phyloP scores from a whole-genome alignment of 2,797 vertebrate species.

The Lates japonicus region DNA sequence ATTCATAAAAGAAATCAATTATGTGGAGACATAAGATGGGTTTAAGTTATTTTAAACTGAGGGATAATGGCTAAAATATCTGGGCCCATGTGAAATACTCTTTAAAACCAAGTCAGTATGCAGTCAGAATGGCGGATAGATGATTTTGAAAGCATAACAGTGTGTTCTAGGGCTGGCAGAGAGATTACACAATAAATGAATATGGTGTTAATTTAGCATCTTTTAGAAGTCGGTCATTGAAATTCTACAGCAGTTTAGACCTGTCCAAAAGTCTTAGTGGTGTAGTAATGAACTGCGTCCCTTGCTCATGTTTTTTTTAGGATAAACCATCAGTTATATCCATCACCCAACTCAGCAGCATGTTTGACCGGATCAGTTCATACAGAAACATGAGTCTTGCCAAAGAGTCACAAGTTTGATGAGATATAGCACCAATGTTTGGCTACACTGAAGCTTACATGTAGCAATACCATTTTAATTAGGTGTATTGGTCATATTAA shows the following conservation, averaged over 20 bases:
- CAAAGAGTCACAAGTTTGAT: not conserved
- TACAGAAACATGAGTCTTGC: constrained; percentile 55
- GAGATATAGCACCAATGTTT: not conserved
- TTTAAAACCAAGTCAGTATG: too few species aligned
- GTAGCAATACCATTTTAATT: not conserved
- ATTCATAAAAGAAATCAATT: not conserved
- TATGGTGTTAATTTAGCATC: too few species aligned
- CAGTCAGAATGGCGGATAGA: too few species aligned
- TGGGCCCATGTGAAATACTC: too few species aligned
- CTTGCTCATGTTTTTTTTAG: constrained; percentile 29
- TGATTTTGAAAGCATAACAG: too few species aligned
- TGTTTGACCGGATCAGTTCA: constrained; percentile 42
- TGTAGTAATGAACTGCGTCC: not conserved
- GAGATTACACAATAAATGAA: too few species aligned
- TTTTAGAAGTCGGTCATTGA: too few species aligned
- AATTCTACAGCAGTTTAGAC: not conserved
- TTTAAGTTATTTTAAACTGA: too few species aligned
- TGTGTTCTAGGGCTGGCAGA: too few species aligned
- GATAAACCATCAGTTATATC: constrained; percentile 14
- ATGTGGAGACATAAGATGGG: not conserved
- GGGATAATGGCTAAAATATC: too few species aligned
- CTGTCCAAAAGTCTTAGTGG: not conserved
- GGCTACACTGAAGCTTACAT: not conserved
- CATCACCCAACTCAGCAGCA: constrained; percentile 1
- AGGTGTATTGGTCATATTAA: not conserved